Evolutionary conservation across 2,797 vertebrate genomes (phyloP), one percentile per base, ranked within the genome.

Genomic region (Manis javanica): DNA sequence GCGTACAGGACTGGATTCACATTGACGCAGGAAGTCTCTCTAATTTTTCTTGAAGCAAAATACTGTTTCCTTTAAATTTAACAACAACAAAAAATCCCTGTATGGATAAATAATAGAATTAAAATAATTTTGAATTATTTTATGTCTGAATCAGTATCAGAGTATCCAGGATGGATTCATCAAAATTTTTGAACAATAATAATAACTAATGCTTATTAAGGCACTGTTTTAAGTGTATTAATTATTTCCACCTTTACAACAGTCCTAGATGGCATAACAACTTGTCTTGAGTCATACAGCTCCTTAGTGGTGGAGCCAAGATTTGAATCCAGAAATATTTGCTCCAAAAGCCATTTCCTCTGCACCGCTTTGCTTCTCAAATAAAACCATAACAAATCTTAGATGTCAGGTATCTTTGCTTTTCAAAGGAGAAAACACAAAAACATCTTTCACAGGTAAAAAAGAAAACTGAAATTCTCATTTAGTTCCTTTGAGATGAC

Each of bases 11-110:
- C 34, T 61, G 34, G 37, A 82, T 87, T 21, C 51, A 11, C 8
- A 75, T 23, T 37, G 16, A 59, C 14, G 14, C 2, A 66, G 49
- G 23, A 79, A 86, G 66, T 2, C 34, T 46, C 42, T 95, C 6
- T 87, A 29, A 68, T 34, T 74, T 93, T 77, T 87, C 26, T 59
- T 74, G 31, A 82, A 75, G 55, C 19, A 68, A 79, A 71, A 21
- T 16, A 57, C 11, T 78, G 2, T 18, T 92, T 82, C 13, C 64
- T 90, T 90, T 85, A 57, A 94, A 97, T 72, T 85, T 95, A 85
- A 57, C n/a, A 82, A 63, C n/a, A 46, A 37, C 66, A 42, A 26
- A n/a, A 63, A 26, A 10, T 5, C 10, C 46, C 46, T 64, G 2
- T 61, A 37, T 14, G 37, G 19, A 90, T 86, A 82, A 86, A 83